These are phyloP conservation scores for Sebastiscus albofasciatus DNA, from an alignment of 2,797 vertebrate species.

Conservation along the genomic window DNA sequence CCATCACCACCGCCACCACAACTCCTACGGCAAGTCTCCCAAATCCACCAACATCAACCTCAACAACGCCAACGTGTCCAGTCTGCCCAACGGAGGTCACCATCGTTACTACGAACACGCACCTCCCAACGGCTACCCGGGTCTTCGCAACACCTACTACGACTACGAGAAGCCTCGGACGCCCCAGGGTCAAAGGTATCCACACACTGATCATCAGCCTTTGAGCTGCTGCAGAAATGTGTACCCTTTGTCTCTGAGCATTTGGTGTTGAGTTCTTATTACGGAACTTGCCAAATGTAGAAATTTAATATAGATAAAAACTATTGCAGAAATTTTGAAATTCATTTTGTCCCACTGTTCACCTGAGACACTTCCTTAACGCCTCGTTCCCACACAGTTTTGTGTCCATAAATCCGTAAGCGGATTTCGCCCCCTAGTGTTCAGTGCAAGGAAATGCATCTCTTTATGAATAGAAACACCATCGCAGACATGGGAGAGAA, in stretches of 20 bases:
- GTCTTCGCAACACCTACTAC: slow-evolving; percentile 80
- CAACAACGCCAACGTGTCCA: slow-evolving; percentile 98
- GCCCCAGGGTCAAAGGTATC: slow-evolving; percentile 93
- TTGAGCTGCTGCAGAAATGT: neutral
- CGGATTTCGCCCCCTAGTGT: no score
- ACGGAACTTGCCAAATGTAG: neutral
- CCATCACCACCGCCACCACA: slow-evolving; percentile 91
- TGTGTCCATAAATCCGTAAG: no score
- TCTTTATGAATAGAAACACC: no score
- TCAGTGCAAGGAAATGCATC: no score
- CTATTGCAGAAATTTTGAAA: neutral
- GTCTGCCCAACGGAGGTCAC: slow-evolving; percentile 90
- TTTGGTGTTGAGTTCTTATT: neutral
- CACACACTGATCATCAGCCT: slow-evolving; percentile 1
- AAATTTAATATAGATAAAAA: neutral
- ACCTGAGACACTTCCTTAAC: neutral
- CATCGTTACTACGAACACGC: slow-evolving; percentile 87
- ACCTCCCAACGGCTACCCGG: slow-evolving; percentile 86
- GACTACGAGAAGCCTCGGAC: slow-evolving; percentile 88
- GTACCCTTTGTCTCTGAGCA: neutral
- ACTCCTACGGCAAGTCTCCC: slow-evolving; percentile 92
- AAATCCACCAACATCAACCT: slow-evolving; percentile 99
- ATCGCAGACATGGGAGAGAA: no score
- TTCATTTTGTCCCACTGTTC: neutral
- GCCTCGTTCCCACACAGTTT: no score